Conservation (phyloP, 2,888 invertebrate genomes). For the Maniola hyperantus region DNA sequence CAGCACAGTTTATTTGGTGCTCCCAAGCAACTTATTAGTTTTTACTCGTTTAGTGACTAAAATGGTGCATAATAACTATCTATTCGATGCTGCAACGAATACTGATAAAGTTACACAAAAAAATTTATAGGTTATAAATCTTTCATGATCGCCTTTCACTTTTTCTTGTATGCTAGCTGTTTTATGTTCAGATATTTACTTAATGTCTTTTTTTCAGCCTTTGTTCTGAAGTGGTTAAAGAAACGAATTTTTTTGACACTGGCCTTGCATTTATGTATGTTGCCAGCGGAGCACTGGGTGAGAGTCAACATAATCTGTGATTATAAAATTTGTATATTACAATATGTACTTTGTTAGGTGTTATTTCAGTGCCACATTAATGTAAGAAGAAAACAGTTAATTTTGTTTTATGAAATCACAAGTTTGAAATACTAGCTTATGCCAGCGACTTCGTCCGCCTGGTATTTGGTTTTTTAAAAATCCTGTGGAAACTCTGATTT, state of each 20-base stretch:
- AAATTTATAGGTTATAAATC: neutral
- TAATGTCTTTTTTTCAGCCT: conserved; percentile 59
- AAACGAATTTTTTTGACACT: conserved; percentile 67
- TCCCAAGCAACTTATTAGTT: neutral
- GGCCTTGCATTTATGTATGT: conserved; percentile 75
- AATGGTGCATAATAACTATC: conserved; percentile 14
- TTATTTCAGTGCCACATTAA: neutral
- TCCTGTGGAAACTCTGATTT: no score
- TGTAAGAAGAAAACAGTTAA: no score
- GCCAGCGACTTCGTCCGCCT: no score
- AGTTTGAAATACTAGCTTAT: no score
- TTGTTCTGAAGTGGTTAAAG: conserved; percentile 70
- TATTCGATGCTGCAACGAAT: neutral
- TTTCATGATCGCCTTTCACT: conserved; percentile 45
- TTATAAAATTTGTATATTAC: conserved; percentile 9
- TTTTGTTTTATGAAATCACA: no score
- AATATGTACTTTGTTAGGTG: neutral
- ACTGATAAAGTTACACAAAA: neutral
- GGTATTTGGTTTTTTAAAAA: no score
- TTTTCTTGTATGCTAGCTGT: conserved; percentile 31
- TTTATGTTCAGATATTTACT: conserved; percentile 9
- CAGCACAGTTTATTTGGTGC: neutral
- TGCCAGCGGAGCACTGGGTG: conserved; percentile 74
- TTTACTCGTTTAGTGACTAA: conserved; percentile 8
- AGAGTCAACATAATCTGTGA: conserved; percentile 52